phyloP scores from a whole-genome alignment of 1,140 invertebrate species.

The Phocides pigmalion region DNA sequence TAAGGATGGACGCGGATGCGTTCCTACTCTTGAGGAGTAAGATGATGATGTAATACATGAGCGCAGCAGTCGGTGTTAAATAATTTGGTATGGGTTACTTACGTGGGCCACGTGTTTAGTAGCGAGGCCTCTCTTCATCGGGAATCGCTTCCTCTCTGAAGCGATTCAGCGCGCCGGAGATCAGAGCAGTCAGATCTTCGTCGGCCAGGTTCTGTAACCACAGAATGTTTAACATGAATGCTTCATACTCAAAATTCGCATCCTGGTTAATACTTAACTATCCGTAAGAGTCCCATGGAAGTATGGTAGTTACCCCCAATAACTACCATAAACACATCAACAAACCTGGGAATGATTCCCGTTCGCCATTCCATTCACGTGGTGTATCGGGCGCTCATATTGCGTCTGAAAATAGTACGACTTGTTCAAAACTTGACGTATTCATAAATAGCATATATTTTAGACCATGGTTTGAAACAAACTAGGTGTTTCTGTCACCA shows the following conservation, averaged over 20 bases:
- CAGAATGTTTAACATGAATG: not conserved
- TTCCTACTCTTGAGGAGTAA: too few species aligned
- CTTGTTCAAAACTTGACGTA: not conserved
- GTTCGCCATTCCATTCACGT: constrained; percentile 1
- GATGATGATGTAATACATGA: too few species aligned
- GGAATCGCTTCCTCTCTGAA: constrained; percentile 8
- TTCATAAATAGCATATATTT: not conserved
- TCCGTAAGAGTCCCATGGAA: not conserved
- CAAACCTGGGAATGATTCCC: constrained; percentile 18
- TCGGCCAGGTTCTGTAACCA: constrained; percentile 6
- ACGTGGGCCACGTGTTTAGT: constrained; percentile 3
- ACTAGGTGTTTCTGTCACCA: not conserved
- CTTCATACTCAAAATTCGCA: not conserved
- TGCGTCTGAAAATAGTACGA: constrained; percentile 13
- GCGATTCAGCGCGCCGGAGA: constrained; percentile 8
- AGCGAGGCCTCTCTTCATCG: constrained; percentile 1
- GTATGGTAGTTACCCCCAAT: not conserved
- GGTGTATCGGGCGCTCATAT: constrained; percentile 8
- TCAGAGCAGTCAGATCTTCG: constrained; percentile 12
- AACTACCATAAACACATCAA: constrained; percentile 8
- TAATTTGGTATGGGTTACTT: not conserved
- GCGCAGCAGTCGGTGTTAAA: too few species aligned
- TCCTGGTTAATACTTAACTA: not conserved
- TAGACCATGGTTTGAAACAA: not conserved
- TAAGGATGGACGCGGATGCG: too few species aligned